Evolutionary conservation across 2,888 invertebrate species (phyloP).

Genomic region (Macropis europaea): DNA sequence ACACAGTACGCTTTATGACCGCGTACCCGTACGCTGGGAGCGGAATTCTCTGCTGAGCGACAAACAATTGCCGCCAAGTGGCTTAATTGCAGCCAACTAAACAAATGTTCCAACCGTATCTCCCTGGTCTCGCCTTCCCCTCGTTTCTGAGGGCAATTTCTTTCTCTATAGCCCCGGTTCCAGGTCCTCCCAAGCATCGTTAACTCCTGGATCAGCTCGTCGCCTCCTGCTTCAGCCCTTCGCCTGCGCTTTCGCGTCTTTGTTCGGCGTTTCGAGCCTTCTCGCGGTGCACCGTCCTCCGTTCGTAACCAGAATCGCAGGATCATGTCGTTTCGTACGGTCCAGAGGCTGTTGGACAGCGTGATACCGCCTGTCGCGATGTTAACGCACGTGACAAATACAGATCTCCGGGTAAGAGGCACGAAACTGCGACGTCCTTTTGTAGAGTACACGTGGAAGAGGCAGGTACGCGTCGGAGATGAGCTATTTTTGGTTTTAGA

Average conservation of each 20-base stretch:
- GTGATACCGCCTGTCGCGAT: conserved; percentile 11
- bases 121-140: conserved; percentile 42
- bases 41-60: conserved; percentile 80
- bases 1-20: conserved; percentile 38
- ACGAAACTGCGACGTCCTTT: conserved; percentile 18
- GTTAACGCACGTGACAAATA: conserved; percentile 37
- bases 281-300: background rate
- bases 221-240: background rate
- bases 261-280: background rate
- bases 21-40: conserved; percentile 72
- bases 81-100: conserved; percentile 80
- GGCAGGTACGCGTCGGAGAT: conserved; percentile 12
- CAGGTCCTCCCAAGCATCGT: conserved; percentile 18
- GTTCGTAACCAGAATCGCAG: conserved; percentile 4
- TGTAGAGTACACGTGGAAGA: background rate
- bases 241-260: background rate
- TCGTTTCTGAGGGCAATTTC: conserved; percentile 27
- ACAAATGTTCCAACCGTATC: conserved; percentile 76
- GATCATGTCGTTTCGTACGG: conserved; percentile 10
- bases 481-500: conserved; percentile 13
- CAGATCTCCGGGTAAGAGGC: conserved; percentile 25
- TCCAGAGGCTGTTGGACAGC: background rate
- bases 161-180: conserved; percentile 40
- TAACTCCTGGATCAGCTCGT: background rate
- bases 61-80: conserved; percentile 80